Evolutionary conservation across 2,888 invertebrate genomes (phyloP).

Genomic region (Marasmarcha lunaedactyla): DNA sequence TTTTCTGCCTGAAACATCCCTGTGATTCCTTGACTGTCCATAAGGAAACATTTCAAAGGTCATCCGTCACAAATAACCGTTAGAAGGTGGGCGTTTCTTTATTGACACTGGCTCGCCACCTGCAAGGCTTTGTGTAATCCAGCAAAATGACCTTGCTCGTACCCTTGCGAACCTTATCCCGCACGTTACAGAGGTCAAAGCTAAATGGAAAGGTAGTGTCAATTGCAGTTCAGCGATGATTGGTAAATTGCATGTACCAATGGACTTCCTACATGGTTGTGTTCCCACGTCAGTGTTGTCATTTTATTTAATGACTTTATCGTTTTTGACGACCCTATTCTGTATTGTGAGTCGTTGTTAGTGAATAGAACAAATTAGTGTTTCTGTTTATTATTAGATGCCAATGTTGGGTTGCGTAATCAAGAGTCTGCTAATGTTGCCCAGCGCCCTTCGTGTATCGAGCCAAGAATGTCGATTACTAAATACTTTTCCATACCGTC

Average conservation of each 20-base stretch:
- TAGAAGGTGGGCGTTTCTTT: constrained; percentile 3
- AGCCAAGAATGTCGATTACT: constrained; percentile 20
- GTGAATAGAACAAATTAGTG: too few species aligned
- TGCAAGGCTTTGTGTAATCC: not conserved
- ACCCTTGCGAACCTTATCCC: not conserved
- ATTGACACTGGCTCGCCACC: not conserved
- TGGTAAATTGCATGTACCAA: constrained; percentile 26
- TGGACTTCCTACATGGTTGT: constrained; percentile 21
- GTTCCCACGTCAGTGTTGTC: constrained; percentile 18
- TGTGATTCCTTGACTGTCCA: not conserved
- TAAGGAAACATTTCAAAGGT: not conserved
- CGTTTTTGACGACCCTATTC: too few species aligned
- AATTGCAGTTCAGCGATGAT: constrained; percentile 14
- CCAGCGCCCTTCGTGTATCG: constrained; percentile 31
- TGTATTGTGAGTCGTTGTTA: too few species aligned
- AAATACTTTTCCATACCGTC: not conserved
- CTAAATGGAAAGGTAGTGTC: not conserved
- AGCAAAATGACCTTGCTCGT: not conserved
- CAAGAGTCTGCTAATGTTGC: constrained; percentile 18
- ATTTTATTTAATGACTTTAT: constrained; percentile 9
- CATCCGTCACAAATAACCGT: constrained; percentile 3
- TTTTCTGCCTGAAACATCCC: too few species aligned
- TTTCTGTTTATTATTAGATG: not conserved
- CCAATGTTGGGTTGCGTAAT: constrained; percentile 15
- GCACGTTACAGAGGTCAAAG: not conserved